Evolutionary conservation across 2,113 vertebrate species (phyloP).

Genomic region (Rhinopithecus roxellana): DNA sequence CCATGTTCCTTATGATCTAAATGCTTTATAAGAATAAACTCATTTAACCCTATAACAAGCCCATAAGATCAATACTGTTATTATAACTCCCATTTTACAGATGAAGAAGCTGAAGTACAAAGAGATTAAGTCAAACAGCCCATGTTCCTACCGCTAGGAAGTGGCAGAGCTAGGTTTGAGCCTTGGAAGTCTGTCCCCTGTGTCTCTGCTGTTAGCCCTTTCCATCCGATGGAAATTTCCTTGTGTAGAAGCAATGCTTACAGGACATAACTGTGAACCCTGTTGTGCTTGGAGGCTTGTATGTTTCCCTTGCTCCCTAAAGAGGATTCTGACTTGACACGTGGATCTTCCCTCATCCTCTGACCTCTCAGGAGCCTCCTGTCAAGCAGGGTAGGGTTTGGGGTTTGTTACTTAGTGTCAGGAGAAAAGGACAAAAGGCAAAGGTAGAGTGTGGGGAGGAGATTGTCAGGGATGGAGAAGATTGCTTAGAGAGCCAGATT

Average conservation of each 20-base stretch:
- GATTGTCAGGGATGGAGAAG: not conserved
- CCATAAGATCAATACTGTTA: not conserved
- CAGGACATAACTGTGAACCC: not conserved
- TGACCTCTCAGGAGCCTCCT: not conserved
- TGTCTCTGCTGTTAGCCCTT: not conserved
- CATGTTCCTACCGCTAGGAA: not conserved
- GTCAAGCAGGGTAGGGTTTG: not conserved
- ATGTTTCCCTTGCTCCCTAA: too few relatives aligned
- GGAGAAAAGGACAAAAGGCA: not conserved
- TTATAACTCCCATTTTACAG: conserved; percentile 7
- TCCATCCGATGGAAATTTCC: not conserved
- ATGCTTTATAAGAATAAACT: not conserved
- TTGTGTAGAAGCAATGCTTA: not conserved
- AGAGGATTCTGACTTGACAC: not conserved
- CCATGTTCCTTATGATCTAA: conserved; percentile 7
- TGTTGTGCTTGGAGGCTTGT: not conserved
- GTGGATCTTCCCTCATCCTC: not conserved
- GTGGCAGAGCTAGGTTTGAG: not conserved
- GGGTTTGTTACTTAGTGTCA: too few relatives aligned
- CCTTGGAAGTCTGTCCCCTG: not conserved
- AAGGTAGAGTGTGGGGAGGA: too few relatives aligned
- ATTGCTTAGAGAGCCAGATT: not conserved
- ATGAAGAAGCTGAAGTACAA: not conserved
- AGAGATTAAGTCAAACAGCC: not conserved
- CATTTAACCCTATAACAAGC: not conserved